Conservation (phyloP, 2,113 vertebrate species). For the Brachyistius frenatus region DNA sequence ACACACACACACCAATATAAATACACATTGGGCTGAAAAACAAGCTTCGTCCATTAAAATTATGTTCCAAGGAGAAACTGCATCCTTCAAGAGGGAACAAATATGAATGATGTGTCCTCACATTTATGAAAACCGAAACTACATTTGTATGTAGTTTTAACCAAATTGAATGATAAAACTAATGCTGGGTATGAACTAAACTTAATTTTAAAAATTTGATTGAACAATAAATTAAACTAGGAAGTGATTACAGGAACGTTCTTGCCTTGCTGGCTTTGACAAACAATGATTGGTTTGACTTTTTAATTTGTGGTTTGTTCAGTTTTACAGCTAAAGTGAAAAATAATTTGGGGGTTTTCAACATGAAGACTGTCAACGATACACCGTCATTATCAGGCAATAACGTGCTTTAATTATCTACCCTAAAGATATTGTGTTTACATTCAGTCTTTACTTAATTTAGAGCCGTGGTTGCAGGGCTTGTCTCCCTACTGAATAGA, state of each 20-base stretch:
- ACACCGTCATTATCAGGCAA: no score
- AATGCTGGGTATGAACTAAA: not conserved
- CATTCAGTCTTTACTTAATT: not conserved
- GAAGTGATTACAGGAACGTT: not conserved
- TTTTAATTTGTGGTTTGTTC: no score
- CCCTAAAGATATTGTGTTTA: slow-evolving; percentile 15
- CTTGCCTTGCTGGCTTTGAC: no score
- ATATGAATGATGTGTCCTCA: not conserved
- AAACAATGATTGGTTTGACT: no score
- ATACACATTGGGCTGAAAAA: slow-evolving; percentile 35
- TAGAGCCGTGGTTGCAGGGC: not conserved
- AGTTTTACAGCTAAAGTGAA: no score
- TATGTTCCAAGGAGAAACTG: not conserved
- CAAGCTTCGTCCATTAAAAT: slow-evolving; percentile 40
- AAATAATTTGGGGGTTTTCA: no score
- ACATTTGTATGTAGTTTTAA: slow-evolving; percentile 20
- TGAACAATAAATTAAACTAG: not conserved
- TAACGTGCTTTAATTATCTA: slow-evolving; percentile 2
- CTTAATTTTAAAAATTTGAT: not conserved
- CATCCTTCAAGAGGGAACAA: not conserved
- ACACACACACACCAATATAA: not conserved
- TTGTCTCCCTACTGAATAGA: not conserved
- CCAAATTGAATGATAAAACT: not conserved
- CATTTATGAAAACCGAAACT: not conserved
- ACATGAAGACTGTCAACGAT: no score